These are phyloP conservation scores for Phoenicopterus ruber DNA, from an alignment of 2,113 vertebrate species.

Conservation along the genomic window DNA sequence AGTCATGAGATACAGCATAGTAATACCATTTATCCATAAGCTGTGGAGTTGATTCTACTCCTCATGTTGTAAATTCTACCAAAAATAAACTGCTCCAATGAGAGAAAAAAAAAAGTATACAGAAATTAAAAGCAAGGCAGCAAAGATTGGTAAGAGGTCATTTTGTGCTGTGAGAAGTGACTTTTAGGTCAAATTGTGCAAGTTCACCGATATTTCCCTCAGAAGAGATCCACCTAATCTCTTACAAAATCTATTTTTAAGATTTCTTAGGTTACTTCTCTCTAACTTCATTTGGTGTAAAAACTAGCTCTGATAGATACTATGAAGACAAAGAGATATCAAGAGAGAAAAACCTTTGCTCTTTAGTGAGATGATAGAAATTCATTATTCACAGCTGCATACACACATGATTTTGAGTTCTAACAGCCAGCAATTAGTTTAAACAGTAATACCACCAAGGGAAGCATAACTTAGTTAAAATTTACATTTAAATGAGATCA, in stretches of 20 bases:
- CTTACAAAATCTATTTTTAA: neutral
- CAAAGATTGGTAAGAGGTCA: neutral
- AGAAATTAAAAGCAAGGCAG: neutral
- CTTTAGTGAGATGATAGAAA: slow-evolving; percentile 3
- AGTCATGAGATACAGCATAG: neutral
- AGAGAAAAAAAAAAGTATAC: neutral
- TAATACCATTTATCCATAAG: neutral
- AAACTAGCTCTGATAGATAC: neutral
- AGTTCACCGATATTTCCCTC: neutral
- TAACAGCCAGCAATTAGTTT: slow-evolving; percentile 68
- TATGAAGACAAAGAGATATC: slow-evolving; percentile 8
- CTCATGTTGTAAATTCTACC: neutral
- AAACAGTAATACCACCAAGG: slow-evolving; percentile 60
- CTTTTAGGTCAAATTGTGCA: neutral
- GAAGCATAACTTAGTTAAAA: slow-evolving; percentile 67
- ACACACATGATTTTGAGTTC: slow-evolving; percentile 57
- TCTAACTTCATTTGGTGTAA: neutral
- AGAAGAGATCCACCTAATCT: neutral
- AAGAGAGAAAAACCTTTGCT: slow-evolving; percentile 2
- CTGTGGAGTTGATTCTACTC: neutral
- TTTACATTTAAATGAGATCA: slow-evolving; percentile 71
- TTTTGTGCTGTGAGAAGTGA: neutral
- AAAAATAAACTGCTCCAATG: neutral
- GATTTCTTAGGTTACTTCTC: neutral
- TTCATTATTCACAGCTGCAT: slow-evolving; percentile 60